These are phyloP conservation scores for Pampusana beccarii DNA, from an alignment of 2,113 vertebrate species.

Conservation along the genomic window DNA sequence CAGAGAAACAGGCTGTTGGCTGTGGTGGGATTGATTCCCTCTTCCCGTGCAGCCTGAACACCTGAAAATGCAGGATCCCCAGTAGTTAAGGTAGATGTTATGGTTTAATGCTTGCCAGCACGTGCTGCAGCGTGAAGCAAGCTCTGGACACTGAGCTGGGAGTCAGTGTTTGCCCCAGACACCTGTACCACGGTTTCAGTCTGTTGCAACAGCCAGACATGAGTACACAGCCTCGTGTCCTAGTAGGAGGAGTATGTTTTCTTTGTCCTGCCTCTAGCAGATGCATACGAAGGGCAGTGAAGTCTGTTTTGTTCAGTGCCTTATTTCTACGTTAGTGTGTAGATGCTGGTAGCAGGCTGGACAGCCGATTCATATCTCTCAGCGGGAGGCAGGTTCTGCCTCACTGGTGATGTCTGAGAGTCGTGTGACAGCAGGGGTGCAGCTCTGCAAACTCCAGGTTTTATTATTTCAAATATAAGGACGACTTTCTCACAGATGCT, in stretches of 20 bases:
- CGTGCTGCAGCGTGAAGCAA: neutral
- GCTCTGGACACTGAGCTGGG: neutral
- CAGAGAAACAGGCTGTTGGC: neutral
- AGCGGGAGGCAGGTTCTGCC: neutral
- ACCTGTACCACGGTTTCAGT: neutral
- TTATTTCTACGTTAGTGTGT: neutral
- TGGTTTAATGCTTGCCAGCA: neutral
- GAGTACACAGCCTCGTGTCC: neutral
- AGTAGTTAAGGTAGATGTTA: neutral
- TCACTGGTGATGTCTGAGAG: neutral
- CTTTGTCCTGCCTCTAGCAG: neutral
- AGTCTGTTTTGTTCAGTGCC: neutral
- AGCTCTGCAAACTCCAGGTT: neutral
- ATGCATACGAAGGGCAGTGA: neutral
- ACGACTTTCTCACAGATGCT: neutral
- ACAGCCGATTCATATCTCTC: neutral
- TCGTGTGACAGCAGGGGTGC: neutral
- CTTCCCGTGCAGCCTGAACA: neutral
- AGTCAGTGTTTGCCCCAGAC: neutral
- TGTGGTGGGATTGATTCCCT: neutral
- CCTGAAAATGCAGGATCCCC: neutral
- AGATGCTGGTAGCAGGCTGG: neutral
- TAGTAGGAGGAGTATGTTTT: neutral
- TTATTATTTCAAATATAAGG: neutral
- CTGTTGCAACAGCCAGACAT: fast-evolving